Percentiles rank a stretch among this genome's conserved stretches.
These are phyloP conservation scores for Hydra vulgaris DNA, from an alignment of 30 jellyfish, hydroid and myxozoan species.

Conservation along the genomic window DNA sequence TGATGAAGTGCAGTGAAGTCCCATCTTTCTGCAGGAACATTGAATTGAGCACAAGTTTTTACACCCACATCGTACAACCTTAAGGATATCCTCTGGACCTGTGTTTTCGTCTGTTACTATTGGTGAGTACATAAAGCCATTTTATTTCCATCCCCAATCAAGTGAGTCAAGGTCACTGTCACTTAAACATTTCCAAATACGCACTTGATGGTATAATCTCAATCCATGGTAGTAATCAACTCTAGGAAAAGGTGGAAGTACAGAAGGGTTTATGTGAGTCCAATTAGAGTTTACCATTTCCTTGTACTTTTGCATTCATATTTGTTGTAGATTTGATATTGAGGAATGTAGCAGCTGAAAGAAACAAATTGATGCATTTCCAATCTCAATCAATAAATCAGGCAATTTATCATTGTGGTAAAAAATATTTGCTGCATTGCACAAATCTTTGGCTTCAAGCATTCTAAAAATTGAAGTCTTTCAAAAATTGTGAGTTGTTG, in stretches of 20 bases:
- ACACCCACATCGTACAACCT: no score
- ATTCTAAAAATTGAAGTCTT: slow-evolving; percentile 1
- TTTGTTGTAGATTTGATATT: background rate
- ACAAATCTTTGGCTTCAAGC: background rate
- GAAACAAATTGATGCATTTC: background rate
- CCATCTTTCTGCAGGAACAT: no score
- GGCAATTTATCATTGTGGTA: background rate
- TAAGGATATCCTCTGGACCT: no score
- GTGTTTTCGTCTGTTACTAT: no score
- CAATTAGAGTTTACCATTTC: background rate
- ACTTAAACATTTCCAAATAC: no score
- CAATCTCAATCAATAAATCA: no score
- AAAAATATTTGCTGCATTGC: slow-evolving; percentile 3
- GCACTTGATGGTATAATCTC: slow-evolving; percentile 5
- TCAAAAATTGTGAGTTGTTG: background rate
- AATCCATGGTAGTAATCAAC: slow-evolving; percentile 5
- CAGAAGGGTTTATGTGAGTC: slow-evolving; percentile 4
- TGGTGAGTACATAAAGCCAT: no score
- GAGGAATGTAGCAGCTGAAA: background rate
- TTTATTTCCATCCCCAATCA: no score
- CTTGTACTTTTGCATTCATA: background rate
- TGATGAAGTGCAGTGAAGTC: no score
- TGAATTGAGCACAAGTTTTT: no score
- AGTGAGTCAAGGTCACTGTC: no score
- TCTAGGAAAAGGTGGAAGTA: slow-evolving; percentile 3